Percentiles rank a stretch among this genome's conserved stretches.
Conservation (phyloP, 2,113 vertebrate species). For the Neogale vison region DNA sequence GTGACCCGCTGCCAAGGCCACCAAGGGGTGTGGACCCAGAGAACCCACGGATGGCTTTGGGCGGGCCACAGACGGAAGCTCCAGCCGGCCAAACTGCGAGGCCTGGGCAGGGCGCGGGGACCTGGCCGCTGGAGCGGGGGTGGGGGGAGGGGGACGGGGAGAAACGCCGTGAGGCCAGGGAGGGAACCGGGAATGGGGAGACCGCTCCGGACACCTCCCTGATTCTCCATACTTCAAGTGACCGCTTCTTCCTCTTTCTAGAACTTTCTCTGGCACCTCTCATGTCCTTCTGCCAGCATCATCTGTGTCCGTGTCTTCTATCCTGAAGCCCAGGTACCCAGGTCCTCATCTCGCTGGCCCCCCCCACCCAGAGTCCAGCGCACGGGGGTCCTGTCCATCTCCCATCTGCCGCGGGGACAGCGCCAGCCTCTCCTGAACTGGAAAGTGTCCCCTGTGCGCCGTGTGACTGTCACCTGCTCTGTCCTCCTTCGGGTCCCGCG, state of each 20-base stretch:
- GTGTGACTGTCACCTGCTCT: rapidly evolving
- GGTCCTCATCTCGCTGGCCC: not conserved
- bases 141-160: no score
- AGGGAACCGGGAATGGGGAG: rapidly evolving
- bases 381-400: rapidly evolving
- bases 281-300: not conserved
- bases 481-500: rapidly evolving
- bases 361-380: no score
- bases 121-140: no score
- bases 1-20: rapidly evolving
- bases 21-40: not conserved
- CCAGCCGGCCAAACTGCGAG: rapidly evolving
- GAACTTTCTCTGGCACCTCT: not conserved
- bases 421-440: rapidly evolving
- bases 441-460: not conserved
- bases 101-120: rapidly evolving
- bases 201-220: rapidly evolving
- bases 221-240: not conserved
- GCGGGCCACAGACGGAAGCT: rapidly evolving
- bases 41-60: not conserved
- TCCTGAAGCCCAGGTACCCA: not conserved
- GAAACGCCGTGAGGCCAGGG: rapidly evolving
- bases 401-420: rapidly evolving
- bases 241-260: not conserved
- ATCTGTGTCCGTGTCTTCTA: not conserved